Conservation (phyloP, 2,797 vertebrate species). For the Helicolenus hilgendorfi region DNA sequence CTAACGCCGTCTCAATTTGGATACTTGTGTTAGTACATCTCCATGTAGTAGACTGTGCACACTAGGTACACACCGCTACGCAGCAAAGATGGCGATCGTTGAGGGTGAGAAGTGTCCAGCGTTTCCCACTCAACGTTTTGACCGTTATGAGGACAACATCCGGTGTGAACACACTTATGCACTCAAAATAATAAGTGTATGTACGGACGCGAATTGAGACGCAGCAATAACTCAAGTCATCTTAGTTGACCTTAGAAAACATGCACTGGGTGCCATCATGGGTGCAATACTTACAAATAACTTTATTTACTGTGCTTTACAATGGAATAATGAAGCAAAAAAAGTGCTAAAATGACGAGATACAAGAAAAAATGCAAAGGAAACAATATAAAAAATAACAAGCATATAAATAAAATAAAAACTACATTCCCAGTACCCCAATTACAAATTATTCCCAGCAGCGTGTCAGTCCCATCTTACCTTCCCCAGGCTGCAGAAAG, state of each 20-base stretch:
- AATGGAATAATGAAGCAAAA: not conserved
- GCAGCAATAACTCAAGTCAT: not conserved
- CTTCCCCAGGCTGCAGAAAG: not conserved
- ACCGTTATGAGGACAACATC: too few species aligned
- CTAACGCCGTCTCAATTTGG: not conserved
- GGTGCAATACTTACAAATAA: not conserved
- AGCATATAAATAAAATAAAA: not conserved
- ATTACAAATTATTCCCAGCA: not conserved
- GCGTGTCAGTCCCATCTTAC: not conserved
- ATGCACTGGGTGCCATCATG: not conserved
- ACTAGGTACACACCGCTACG: too few species aligned
- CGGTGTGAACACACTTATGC: too few species aligned
- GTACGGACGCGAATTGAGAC: too few species aligned
- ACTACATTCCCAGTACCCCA: not conserved
- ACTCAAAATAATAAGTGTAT: rapidly evolving
- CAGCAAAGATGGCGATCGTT: too few species aligned
- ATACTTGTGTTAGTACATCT: not conserved
- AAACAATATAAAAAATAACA: not conserved
- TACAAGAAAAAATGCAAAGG: not conserved
- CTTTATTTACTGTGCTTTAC: rapidly evolving
- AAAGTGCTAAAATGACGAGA: not conserved
- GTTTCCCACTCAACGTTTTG: too few species aligned
- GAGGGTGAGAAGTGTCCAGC: too few species aligned
- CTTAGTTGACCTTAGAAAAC: not conserved
- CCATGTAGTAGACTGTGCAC: too few species aligned